These are phyloP conservation scores for Catalaphyllia jardinei DNA, from an alignment of 64 coral and sea anemone genomes.

Conservation along the genomic window DNA sequence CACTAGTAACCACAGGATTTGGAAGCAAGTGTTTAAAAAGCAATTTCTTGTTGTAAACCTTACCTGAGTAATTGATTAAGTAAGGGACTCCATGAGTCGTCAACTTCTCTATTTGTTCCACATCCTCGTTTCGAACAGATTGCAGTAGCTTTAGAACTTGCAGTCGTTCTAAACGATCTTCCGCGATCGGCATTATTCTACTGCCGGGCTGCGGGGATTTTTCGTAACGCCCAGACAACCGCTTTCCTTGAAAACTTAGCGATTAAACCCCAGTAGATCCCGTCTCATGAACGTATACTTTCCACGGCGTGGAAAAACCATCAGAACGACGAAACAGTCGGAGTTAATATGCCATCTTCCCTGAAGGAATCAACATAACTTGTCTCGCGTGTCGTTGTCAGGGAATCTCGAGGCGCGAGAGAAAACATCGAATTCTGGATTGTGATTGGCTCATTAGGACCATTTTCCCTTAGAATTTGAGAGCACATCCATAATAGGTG, in stretches of 20 bases:
- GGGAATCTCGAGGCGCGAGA: slow-evolving; percentile 11
- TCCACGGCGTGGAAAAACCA: slow-evolving; percentile 3
- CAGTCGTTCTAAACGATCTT: slow-evolving; percentile 83
- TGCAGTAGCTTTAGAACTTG: slow-evolving; percentile 96
- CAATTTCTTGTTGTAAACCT: neutral
- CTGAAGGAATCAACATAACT: neutral
- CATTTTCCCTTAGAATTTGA: neutral
- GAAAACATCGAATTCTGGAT: neutral
- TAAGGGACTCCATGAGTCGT: slow-evolving; percentile 87
- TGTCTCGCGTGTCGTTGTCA: slow-evolving; percentile 27
- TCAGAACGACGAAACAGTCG: neutral
- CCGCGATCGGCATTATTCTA: slow-evolving; percentile 72
- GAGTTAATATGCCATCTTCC: slow-evolving; percentile 11
- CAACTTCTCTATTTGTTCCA: slow-evolving; percentile 92
- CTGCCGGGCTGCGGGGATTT: neutral
- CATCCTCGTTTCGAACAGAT: slow-evolving; percentile 93
- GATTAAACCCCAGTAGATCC: neutral
- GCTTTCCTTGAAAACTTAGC: slow-evolving; percentile 7
- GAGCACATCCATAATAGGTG: neutral
- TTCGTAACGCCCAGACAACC: neutral
- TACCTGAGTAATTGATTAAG: slow-evolving; percentile 93
- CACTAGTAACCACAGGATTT: neutral
- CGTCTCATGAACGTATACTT: neutral
- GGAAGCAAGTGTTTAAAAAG: neutral
- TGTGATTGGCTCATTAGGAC: slow-evolving; percentile 9